phyloP scores from a whole-genome alignment of 2,797 vertebrate species.

The Dicrostonyx torquatus region DNA sequence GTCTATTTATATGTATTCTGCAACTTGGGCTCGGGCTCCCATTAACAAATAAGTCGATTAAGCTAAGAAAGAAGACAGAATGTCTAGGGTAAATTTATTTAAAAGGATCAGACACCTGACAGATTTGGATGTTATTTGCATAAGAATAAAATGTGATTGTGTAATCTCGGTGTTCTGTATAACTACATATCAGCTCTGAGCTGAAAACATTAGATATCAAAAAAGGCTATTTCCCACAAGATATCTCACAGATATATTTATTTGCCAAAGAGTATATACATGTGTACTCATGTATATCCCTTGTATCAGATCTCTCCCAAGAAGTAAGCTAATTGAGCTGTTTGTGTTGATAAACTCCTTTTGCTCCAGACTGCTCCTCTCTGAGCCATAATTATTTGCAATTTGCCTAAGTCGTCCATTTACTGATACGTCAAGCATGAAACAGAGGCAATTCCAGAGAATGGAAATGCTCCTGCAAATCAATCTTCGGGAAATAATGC shows the following conservation, averaged over 20 bases:
- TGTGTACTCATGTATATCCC: slow-evolving; percentile 62
- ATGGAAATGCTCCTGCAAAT: slow-evolving; percentile 96
- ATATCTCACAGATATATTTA: slow-evolving; percentile 49
- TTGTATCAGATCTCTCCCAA: slow-evolving; percentile 94
- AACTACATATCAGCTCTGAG: slow-evolving; percentile 65
- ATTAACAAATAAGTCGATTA: slow-evolving; percentile 47
- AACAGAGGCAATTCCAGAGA: slow-evolving; percentile 99
- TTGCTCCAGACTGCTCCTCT: slow-evolving; percentile 93
- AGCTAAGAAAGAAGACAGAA: slow-evolving; percentile 50
- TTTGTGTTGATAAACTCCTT: slow-evolving; percentile 97
- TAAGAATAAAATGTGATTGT: slow-evolving; percentile 69
- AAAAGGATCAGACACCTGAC: slow-evolving; percentile 50
- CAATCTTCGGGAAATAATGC: slow-evolving; percentile 95
- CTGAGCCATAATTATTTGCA: slow-evolving; percentile 99
- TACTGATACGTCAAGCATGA: slow-evolving; percentile 99
- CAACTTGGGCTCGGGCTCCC: slow-evolving; percentile 54
- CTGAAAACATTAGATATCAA: slow-evolving; percentile 54
- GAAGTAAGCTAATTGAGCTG: slow-evolving; percentile 97
- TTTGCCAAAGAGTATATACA: slow-evolving; percentile 24
- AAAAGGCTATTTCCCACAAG: slow-evolving; percentile 64
- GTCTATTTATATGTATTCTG: slow-evolving; percentile 47
- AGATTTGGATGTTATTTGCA: slow-evolving; percentile 60
- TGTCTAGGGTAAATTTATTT: slow-evolving; percentile 62
- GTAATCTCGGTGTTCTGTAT: slow-evolving; percentile 59
- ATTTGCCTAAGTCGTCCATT: slow-evolving; percentile 99